Base-by-base conservation (phyloP, 2,888 invertebrate species). In the Ochropleura leucogaster region DNA sequence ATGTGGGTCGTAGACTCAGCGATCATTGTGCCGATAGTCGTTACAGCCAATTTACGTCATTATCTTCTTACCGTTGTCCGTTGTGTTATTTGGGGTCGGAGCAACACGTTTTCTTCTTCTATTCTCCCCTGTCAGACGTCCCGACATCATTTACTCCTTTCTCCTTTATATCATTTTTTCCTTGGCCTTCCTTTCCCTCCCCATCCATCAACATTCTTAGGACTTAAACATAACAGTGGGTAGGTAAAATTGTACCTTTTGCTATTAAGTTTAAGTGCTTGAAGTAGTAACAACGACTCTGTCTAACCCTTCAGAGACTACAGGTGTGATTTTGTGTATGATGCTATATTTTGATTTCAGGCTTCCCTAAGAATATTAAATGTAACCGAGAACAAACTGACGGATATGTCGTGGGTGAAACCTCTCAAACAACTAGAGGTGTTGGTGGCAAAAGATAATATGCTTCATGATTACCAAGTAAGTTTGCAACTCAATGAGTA, bases 371-470 rank as follows among this genome's bases (percentile, higher is more conserved):
- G 96, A 88, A 90, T 97, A 74, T 88, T 98, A 30, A 97, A 98
- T 86, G 96, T 98, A 51, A 97, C 97, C 0, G 97, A 97, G 71
- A 98, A 98, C 86, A 97, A 97, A 90, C 93, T 98, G 46, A 90
- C 91, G 6, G 97, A 97, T 2, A 91, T 98, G 77, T 92, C 93
- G 16, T 96, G 96, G 90, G 93, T 97, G 18, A 95, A 94, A 69
- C 95, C 97, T 14, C 91, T 98, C 60, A 92, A 95, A 69, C 94
- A 95, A 64, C 88, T 98, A 53, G 95, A 96, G 87, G 94, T 95
- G 1, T 90, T 98, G 0, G 95, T 97, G 73, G 97, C 97, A 0
- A 97, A 96, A 79, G 95, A 97, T 82, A 98, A 98, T 90, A 92
- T 92, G 40, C 88, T 98, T 1, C 92, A 95, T n/a, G 95, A 97